These are phyloP conservation scores for Luscinia luscinia DNA, from an alignment of 2,797 vertebrate species.

Conservation along the genomic window DNA sequence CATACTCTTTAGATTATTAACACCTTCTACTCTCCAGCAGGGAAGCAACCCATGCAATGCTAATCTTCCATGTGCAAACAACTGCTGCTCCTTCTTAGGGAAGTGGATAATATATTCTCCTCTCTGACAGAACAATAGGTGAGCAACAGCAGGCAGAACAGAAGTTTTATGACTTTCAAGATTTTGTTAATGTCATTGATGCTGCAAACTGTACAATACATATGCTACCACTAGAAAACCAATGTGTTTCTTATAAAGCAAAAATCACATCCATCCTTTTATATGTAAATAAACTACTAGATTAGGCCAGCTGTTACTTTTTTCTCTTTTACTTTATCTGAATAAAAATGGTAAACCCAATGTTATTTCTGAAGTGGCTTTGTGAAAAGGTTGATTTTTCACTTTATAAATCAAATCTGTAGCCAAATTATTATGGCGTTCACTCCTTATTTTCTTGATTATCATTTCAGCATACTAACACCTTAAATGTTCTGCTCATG, in stretches of 20 bases:
- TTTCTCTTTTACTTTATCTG: not conserved
- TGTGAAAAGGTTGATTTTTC: not conserved
- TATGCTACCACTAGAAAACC: conserved; percentile 37
- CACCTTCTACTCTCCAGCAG: conserved; percentile 15
- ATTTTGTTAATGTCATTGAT: not conserved
- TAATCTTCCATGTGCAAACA: conserved; percentile 34
- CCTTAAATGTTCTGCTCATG: not conserved
- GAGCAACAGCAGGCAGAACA: conserved; percentile 8
- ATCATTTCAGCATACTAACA: not conserved
- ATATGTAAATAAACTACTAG: not conserved
- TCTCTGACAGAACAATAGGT: conserved; percentile 24
- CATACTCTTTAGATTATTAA: not conserved
- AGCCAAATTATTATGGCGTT: not conserved
- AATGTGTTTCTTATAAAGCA: not conserved
- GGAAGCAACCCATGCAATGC: not conserved
- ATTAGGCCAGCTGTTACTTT: not conserved
- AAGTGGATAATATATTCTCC: conserved; percentile 28
- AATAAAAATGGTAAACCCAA: not conserved
- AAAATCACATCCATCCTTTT: not conserved
- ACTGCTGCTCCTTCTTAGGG: conserved; percentile 22
- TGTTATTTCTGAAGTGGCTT: not conserved
- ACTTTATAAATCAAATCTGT: not conserved
- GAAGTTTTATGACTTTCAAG: conserved; percentile 52
- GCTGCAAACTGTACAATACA: not conserved
- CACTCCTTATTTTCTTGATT: not conserved